Evolutionary conservation across 2,888 invertebrate species (phyloP).

Genomic region (Sesia bembeciformis): DNA sequence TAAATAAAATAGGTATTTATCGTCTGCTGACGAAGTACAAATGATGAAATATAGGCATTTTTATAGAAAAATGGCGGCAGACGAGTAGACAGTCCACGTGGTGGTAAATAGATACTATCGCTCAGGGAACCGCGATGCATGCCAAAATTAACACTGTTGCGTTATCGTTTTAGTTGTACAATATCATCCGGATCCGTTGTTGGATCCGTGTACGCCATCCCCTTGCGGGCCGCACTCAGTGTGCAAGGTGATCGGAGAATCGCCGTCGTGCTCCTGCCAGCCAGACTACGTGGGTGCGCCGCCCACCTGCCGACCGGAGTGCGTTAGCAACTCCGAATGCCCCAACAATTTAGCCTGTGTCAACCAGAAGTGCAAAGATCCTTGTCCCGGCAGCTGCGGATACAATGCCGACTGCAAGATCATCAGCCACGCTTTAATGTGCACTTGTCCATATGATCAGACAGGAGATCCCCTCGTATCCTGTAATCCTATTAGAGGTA

Average conservation of each 20-base stretch:
- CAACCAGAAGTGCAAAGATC: conserved; percentile 80
- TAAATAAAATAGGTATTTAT: no score
- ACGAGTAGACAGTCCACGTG: no score
- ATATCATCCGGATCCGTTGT: conserved; percentile 35
- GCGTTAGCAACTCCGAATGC: conserved; percentile 80
- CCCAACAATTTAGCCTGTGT: conserved; percentile 77
- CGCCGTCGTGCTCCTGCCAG: conserved; percentile 79
- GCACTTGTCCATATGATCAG: conserved; percentile 76
- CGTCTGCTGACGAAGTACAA: no score
- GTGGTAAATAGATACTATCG: no score
- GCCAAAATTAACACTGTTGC: no score
- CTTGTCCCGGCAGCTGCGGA: conserved; percentile 81
- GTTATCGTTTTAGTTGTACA: conserved; percentile 30
- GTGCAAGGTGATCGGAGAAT: conserved; percentile 76
- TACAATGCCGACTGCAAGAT: conserved; percentile 81
- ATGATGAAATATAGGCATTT: no score
- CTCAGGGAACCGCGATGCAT: no score
- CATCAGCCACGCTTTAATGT: conserved; percentile 82
- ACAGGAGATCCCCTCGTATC: conserved; percentile 79
- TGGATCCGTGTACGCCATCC: conserved; percentile 78
- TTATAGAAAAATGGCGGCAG: no score
- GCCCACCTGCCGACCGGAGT: conserved; percentile 80
- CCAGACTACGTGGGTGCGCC: conserved; percentile 76
- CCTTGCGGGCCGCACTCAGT: conserved; percentile 80
- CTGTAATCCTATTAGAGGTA: conserved; percentile 57